These are phyloP conservation scores for Cinclus cinclus DNA, from an alignment of 2,113 vertebrate species.

Conservation along the genomic window DNA sequence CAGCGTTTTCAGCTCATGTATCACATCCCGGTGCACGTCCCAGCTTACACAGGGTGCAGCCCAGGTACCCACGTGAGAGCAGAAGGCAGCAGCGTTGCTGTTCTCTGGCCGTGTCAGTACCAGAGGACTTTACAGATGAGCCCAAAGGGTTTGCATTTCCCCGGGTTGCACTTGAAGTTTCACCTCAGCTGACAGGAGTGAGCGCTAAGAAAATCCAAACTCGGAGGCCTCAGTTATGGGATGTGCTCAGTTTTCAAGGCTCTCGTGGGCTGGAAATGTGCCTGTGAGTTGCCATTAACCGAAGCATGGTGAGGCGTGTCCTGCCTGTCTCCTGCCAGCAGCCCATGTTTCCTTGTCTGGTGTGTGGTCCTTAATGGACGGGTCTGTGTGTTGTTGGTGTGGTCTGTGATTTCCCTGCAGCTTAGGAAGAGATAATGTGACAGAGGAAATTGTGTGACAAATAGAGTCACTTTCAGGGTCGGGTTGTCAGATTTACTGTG, in stretches of 20 bases:
- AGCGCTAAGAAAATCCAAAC: not conserved
- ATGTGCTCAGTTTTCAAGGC: rapidly evolving
- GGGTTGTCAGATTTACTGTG: not conserved
- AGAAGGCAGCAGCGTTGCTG: not conserved
- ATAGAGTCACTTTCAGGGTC: not conserved
- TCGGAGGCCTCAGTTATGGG: rapidly evolving
- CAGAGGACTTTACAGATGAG: rapidly evolving
- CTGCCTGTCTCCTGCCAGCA: not conserved
- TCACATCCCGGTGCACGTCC: not conserved
- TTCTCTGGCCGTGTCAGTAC: rapidly evolving
- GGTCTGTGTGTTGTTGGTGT: not conserved
- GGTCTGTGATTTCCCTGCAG: conserved; percentile 58
- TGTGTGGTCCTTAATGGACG: not conserved
- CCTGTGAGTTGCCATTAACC: rapidly evolving
- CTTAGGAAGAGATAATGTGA: not conserved
- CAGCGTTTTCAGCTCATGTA: rapidly evolving
- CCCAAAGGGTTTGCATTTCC: not conserved
- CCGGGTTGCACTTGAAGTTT: rapidly evolving
- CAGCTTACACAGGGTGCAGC: not conserved
- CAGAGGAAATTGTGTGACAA: not conserved
- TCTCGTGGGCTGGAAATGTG: rapidly evolving
- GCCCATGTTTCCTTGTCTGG: not conserved
- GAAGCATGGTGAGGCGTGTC: not conserved
- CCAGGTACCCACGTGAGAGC: not conserved
- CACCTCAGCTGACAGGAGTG: not conserved